A percentile compares a stretch with the other conserved stretches of the same genome.
These are phyloP conservation scores for Vireo altiloquus DNA, from an alignment of 2,113 vertebrate species.

Conservation along the genomic window DNA sequence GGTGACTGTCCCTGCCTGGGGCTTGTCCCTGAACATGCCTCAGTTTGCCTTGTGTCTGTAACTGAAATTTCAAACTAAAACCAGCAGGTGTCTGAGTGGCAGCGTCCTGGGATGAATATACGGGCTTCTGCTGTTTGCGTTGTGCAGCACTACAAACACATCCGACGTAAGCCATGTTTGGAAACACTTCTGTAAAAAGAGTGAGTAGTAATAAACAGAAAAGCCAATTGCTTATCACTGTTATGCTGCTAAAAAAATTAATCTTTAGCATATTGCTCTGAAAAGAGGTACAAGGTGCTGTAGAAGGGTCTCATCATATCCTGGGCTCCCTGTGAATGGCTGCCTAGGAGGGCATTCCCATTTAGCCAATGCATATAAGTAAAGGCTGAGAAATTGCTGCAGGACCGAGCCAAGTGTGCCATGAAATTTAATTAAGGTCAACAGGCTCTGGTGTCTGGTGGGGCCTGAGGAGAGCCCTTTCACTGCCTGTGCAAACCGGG, in stretches of 20 bases:
- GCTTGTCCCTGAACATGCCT: not conserved
- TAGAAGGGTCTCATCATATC: not conserved
- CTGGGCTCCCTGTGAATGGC: not conserved
- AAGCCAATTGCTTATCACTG: not conserved
- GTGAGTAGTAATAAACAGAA: not conserved
- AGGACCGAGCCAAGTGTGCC: not conserved
- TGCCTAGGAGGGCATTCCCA: not conserved
- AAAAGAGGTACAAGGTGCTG: not conserved
- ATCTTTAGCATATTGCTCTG: not conserved
- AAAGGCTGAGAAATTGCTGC: not conserved
- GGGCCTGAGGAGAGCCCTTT: not conserved
- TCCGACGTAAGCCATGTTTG: not conserved
- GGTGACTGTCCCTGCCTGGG: not conserved
- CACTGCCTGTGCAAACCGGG: not conserved
- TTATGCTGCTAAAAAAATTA: not conserved
- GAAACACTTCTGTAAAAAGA: not conserved
- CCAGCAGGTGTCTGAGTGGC: not conserved
- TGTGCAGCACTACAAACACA: not conserved
- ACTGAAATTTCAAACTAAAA: not conserved
- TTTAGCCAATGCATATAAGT: not conserved
- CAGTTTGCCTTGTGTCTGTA: not conserved
- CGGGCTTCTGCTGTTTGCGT: not conserved
- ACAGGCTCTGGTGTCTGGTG: not conserved
- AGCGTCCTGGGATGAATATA: not conserved
- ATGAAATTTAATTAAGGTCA: slow-evolving; percentile 47